Conservation (phyloP, 2,797 vertebrate species). For the Microchirus variegatus region DNA sequence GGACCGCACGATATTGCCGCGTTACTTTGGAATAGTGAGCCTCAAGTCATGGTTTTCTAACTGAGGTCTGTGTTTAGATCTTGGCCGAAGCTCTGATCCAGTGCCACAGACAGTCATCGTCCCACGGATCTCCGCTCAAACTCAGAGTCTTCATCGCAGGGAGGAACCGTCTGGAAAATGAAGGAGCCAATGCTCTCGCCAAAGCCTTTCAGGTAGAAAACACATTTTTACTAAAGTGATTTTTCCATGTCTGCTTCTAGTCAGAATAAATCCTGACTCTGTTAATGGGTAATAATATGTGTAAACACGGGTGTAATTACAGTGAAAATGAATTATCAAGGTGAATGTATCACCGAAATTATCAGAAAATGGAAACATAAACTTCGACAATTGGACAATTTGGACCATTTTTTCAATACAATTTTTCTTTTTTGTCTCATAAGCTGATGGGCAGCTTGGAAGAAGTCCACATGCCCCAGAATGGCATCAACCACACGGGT, state of each 20-base stretch:
- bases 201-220: conserved; percentile 89
- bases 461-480: conserved; percentile 98
- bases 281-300: neutral
- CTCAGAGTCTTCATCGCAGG: conserved; percentile 93
- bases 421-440: neutral
- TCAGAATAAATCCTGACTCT: neutral
- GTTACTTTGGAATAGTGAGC: neutral
- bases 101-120: conserved; percentile 87
- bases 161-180: conserved; percentile 96
- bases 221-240: neutral
- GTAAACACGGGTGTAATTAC: too few species aligned
- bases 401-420: neutral
- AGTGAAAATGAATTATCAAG: too few species aligned
- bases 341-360: too few species aligned
- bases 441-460: conserved; percentile 93
- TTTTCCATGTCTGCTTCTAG: neutral
- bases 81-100: conserved; percentile 89
- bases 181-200: conserved; percentile 91
- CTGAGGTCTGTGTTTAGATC: conserved; percentile 80
- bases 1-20: neutral
- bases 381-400: too few species aligned
- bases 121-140: conserved; percentile 83
- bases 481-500: conserved; percentile 92
- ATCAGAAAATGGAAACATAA: too few species aligned
- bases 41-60: neutral